Conservation (phyloP, 2,888 invertebrate genomes). For the Pristionchus mayeri region DNA sequence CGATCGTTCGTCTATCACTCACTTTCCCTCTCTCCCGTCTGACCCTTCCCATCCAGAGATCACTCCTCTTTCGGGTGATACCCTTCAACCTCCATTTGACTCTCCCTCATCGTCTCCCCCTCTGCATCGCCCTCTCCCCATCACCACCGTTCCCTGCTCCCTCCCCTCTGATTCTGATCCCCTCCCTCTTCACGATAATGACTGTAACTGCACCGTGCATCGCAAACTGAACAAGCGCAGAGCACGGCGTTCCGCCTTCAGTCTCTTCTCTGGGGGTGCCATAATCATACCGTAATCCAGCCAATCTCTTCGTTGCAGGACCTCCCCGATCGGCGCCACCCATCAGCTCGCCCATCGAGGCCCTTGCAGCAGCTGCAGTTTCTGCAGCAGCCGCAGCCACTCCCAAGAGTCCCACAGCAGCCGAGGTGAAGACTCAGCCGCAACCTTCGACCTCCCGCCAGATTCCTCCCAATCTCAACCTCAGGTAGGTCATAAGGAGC, state of each 20-base stretch:
- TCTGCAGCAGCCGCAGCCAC: background rate
- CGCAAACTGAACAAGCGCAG: background rate
- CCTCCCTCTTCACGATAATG: no score
- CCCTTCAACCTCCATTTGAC: background rate
- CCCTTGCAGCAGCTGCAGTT: background rate
- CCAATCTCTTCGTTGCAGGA: background rate
- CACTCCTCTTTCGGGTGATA: no score
- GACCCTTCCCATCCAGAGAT: no score
- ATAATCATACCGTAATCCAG: background rate
- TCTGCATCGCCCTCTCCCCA: background rate
- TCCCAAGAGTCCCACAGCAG: slow-evolving; percentile 8
- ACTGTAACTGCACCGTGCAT: background rate
- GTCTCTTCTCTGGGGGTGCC: background rate
- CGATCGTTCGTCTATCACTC: no score
- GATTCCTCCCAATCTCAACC: slow-evolving; percentile 44
- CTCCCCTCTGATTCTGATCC: background rate
- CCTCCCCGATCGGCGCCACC: slow-evolving; percentile 6
- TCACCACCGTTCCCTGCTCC: background rate
- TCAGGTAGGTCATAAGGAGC: no score
- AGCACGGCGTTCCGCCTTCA: background rate
- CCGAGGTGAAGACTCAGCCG: background rate
- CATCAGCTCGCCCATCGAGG: background rate
- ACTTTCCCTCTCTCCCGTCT: no score
- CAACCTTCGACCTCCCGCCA: background rate
- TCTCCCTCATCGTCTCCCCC: background rate